A percentile compares a stretch with the other conserved stretches of the same genome.
These are phyloP conservation scores for Altica lythri DNA, from an alignment of 2,888 invertebrate species.

Conservation along the genomic window DNA sequence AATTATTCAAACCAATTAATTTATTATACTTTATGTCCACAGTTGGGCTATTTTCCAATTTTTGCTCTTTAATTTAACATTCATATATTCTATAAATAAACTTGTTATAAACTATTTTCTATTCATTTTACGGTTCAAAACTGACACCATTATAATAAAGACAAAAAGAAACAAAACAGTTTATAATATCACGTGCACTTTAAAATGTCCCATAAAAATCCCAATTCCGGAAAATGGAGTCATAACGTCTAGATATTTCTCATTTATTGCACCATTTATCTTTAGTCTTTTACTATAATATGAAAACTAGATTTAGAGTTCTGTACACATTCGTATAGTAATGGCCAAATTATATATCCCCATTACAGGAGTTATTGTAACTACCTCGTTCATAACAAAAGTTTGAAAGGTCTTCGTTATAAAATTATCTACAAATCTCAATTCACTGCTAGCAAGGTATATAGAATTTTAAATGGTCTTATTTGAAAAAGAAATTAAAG, in stretches of 20 bases:
- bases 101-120: not conserved
- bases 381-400: slow-evolving; percentile 13
- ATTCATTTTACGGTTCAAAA: not conserved
- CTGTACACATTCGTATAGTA: slow-evolving; percentile 33
- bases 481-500: too few relatives aligned
- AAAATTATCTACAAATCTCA: slow-evolving; percentile 15
- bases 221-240: slow-evolving; percentile 47
- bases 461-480: too few relatives aligned
- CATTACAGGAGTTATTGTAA: slow-evolving; percentile 8
- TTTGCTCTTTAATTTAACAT: too few relatives aligned
- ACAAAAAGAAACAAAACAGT: slow-evolving; percentile 41
- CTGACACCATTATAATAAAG: not conserved
- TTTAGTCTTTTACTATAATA: slow-evolving; percentile 43
- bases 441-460: slow-evolving; percentile 1
- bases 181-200: slow-evolving; percentile 44
- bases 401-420: slow-evolving; percentile 9
- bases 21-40: too few relatives aligned
- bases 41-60: too few relatives aligned
- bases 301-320: slow-evolving; percentile 38
- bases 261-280: slow-evolving; percentile 47
- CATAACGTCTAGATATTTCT: slow-evolving; percentile 47
- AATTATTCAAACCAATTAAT: too few relatives aligned
- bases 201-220: slow-evolving; percentile 45
- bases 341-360: slow-evolving; percentile 31
- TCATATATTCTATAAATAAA: too few relatives aligned